These are phyloP conservation scores for human (Homo sapiens) DNA, from an alignment of 2,113 vertebrate species.

Conservation along the genomic window DNA sequence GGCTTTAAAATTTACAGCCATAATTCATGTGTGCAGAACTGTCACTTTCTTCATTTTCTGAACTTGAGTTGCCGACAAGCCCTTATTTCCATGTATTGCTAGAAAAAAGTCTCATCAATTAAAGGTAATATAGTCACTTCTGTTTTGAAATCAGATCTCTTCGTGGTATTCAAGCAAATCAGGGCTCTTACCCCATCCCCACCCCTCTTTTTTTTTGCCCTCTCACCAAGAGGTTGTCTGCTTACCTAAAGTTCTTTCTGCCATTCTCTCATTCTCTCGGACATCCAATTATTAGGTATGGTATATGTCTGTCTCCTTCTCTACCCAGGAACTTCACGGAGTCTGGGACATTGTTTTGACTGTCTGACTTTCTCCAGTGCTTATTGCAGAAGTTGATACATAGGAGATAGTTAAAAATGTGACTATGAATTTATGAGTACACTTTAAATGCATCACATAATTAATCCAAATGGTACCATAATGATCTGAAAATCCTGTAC, in stretches of 20 bases:
- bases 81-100: not conserved
- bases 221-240: not conserved
- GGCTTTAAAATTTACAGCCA: not conserved
- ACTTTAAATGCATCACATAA: constrained; percentile 43
- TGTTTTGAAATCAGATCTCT: constrained; percentile 19
- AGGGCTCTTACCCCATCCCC: not conserved
- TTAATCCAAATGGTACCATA: constrained; percentile 61
- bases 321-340: not conserved
- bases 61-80: not conserved
- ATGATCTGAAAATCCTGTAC: constrained; percentile 60
- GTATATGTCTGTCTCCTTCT: not conserved
- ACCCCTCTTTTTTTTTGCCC: not conserved
- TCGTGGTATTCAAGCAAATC: not conserved
- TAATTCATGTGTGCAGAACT: not conserved
- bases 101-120: not conserved
- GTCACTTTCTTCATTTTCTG: constrained; percentile 13
- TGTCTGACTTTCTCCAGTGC: not conserved
- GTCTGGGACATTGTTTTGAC: not conserved
- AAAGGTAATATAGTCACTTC: not conserved
- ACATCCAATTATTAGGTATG: not conserved
- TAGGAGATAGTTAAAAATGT: constrained; percentile 39
- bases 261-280: not conserved
- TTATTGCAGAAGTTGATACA: not conserved
- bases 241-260: not conserved
- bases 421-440: constrained; percentile 13